Evolutionary conservation across 2,888 invertebrate genomes (phyloP).

Genomic region (Leptinotarsa rubiginosa): DNA sequence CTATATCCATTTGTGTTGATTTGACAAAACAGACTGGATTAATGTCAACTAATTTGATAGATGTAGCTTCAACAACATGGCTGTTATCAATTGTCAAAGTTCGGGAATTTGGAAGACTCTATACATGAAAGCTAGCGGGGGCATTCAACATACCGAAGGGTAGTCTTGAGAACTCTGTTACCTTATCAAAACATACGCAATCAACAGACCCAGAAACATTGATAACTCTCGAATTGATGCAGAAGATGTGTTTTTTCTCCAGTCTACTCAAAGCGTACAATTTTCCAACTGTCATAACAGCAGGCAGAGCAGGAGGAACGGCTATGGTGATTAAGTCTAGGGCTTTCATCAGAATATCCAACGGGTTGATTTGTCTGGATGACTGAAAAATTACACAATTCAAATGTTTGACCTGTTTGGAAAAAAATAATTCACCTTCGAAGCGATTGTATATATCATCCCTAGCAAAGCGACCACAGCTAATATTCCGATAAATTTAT

Average conservation of each 20-base stretch:
- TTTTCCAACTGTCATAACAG: conserved; percentile 97
- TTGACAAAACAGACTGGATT: too few relatives aligned
- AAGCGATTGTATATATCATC: conserved; percentile 86
- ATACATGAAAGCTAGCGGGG: background rate
- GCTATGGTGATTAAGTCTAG: conserved; percentile 94
- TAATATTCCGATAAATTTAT: conserved; percentile 87
- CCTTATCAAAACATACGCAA: conserved; percentile 93
- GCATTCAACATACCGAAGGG: background rate
- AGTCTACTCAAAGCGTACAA: conserved; percentile 89
- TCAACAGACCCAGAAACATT: conserved; percentile 92
- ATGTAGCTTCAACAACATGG: too few relatives aligned
- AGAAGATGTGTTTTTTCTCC: conserved; percentile 82
- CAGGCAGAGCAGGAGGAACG: conserved; percentile 94
- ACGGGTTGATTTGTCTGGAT: conserved; percentile 70
- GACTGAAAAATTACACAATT: conserved; percentile 65
- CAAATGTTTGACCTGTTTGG: too few relatives aligned
- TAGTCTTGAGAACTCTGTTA: conserved; percentile 55
- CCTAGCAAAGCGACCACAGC: conserved; percentile 84
- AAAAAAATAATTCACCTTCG: conserved; percentile 74
- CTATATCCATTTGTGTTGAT: too few relatives aligned
- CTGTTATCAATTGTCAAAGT: too few relatives aligned
- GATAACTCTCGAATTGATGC: conserved; percentile 92
- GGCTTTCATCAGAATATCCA: conserved; percentile 82
- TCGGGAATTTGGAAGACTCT: background rate
- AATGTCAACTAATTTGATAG: too few relatives aligned